These are phyloP conservation scores for Uloborus plumipes DNA, from an alignment of 2,888 invertebrate species.

Conservation along the genomic window DNA sequence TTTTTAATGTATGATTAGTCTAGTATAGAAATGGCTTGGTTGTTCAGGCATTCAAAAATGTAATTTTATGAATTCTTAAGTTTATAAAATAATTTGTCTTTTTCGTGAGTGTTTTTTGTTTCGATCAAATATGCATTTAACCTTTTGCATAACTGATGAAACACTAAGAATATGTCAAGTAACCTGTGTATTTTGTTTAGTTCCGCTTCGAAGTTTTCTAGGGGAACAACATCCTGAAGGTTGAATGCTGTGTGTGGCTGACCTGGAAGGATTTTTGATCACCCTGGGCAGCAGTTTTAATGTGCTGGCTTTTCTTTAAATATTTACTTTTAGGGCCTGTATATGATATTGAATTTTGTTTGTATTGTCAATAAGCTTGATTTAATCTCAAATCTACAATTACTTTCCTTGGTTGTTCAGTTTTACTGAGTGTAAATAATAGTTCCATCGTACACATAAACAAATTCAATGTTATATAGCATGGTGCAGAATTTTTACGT, in stretches of 20 bases:
- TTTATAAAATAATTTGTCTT: constrained; percentile 9
- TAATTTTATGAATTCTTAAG: constrained; percentile 1
- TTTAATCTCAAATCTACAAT: no score
- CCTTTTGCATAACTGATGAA: constrained; percentile 30
- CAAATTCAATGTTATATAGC: no score
- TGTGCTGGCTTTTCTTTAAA: constrained; percentile 42
- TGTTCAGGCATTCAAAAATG: constrained; percentile 55
- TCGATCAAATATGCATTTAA: constrained; percentile 17
- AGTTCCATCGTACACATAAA: no score
- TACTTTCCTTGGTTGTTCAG: no score
- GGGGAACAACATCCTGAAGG: constrained; percentile 65
- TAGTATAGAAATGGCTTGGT: not conserved
- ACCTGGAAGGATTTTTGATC: constrained; percentile 72
- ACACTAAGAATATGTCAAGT: constrained; percentile 48
- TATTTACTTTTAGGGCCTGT: not conserved
- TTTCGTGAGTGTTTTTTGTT: constrained; percentile 1
- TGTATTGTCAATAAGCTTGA: not conserved
- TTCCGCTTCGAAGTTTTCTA: constrained; percentile 64
- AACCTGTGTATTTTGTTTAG: constrained; percentile 64
- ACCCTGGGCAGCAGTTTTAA: constrained; percentile 65
- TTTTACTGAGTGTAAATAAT: no score
- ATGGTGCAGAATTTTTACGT: no score
- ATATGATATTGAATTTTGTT: not conserved
- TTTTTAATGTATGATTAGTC: not conserved
- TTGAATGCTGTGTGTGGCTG: constrained; percentile 66